These are phyloP conservation scores for Chionis minor DNA, from an alignment of 2,113 vertebrate genomes.

Conservation along the genomic window DNA sequence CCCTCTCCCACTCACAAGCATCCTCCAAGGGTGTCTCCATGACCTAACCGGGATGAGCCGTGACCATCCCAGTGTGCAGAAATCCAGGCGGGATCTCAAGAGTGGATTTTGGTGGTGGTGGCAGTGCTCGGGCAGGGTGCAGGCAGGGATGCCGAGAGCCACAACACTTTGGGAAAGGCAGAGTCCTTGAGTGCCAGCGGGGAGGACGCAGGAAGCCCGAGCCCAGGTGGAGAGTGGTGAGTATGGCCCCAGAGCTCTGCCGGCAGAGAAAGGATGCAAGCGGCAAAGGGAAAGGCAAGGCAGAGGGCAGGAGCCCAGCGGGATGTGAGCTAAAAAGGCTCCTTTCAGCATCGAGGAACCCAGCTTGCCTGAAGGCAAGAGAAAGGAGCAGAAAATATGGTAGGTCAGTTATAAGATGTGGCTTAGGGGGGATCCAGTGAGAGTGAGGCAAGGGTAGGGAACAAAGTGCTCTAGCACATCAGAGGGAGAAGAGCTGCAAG, in stretches of 20 bases:
- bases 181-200: neutral
- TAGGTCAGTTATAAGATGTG: neutral
- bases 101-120: neutral
- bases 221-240: rapidly evolving
- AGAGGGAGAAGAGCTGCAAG: neutral
- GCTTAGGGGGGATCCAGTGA: neutral
- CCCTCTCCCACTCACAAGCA: neutral
- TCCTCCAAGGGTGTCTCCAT: rapidly evolving
- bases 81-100: rapidly evolving
- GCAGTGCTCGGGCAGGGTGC: neutral
- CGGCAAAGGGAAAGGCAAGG: neutral
- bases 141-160: neutral
- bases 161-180: neutral
- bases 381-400: neutral
- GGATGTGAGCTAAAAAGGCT: neutral
- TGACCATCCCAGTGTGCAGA: rapidly evolving
- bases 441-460: neutral
- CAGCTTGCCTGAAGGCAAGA: slow-evolving; percentile 5
- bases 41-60: rapidly evolving
- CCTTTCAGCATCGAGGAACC: neutral
- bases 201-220: neutral
- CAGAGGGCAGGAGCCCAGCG: neutral
- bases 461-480: neutral
- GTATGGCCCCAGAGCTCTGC: neutral
- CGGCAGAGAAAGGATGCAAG: neutral